Conservation (phyloP, 1,140 invertebrate species). For the Holotrichia oblita region DNA sequence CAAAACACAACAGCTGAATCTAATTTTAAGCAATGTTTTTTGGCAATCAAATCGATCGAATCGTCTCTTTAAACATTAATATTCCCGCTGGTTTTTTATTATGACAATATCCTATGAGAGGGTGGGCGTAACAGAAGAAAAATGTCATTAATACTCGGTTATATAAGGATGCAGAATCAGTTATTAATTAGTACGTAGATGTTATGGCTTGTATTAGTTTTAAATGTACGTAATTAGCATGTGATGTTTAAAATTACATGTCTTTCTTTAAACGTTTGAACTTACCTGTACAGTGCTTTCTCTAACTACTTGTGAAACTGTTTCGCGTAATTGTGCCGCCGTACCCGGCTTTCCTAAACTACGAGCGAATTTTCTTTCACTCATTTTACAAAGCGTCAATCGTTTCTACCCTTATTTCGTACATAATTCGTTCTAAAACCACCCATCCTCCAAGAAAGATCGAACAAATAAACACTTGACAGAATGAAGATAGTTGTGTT, state of each 20-base stretch:
- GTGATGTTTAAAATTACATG: conserved; percentile 37
- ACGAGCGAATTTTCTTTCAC: conserved; percentile 76
- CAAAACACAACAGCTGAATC: not conserved
- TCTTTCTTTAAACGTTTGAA: conserved; percentile 41
- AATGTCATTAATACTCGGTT: conserved; percentile 44
- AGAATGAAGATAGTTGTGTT: conserved; percentile 39
- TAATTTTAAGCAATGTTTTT: not conserved
- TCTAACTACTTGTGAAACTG: conserved; percentile 81
- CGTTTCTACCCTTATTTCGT: conserved; percentile 32
- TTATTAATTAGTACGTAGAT: not conserved
- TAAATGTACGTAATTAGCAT: conserved; percentile 56
- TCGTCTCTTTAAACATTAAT: conserved; percentile 21
- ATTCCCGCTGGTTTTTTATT: conserved; percentile 42
- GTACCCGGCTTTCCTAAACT: conserved; percentile 79
- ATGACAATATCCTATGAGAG: conserved; percentile 10
- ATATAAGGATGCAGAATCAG: conserved; percentile 43
- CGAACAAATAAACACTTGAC: conserved; percentile 41
- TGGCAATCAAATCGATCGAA: not conserved
- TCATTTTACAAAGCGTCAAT: conserved; percentile 64
- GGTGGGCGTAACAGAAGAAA: conserved; percentile 45
- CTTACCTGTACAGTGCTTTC: conserved; percentile 80
- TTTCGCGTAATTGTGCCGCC: conserved; percentile 81
- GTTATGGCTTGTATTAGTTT: conserved; percentile 53
- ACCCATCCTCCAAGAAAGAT: conserved; percentile 27
- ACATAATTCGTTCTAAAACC: conserved; percentile 34